Base-by-base conservation (phyloP, 2,113 vertebrate species). In the Pomatostomus ruficeps region DNA sequence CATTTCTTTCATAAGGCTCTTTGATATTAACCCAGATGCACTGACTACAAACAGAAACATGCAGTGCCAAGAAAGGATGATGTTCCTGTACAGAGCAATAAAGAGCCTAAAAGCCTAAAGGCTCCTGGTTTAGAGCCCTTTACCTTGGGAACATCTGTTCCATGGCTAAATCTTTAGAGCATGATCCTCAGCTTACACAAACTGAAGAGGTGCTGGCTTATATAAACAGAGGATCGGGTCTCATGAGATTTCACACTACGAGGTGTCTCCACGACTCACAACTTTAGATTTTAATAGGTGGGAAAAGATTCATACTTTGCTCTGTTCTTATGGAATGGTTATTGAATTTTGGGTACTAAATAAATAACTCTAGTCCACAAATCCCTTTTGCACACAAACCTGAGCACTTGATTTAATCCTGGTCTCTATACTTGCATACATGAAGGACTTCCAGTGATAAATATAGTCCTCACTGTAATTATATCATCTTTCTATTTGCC, bases 321-420 rank as follows among this genome's bases (percentile, higher is more conserved):
- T 86, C 18, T 80, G 6, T 77, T 80, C 35, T 80, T 95, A 65
- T 14, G 42, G 35, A 70, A 88, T 54, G 8, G 42, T 77, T 89
- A 73, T 91, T 91, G 79, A 89, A 88, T 91, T 86, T 88, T 52
- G 29, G 6, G 28, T 66, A 74, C 59, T 92, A 96, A 91, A 91
- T 73, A 91, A 91, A 91, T 70, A 92, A 86, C 45, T 9, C 36
- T 40, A 79, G n/a, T 49, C 45, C n/a, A 76, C 35, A 95, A 88
- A 86, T 91, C 68, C 67, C 76, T 80, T 92, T 66, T 93, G 67
- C 55, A 92, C 42, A 76, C 55, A 86, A 61, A 88, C 33, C 35
- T 54, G n/a, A 2, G 3, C 22, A 54, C 31, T 85, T 91, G 55
- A 82, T 83, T 95, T 95, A 86, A 91, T 88, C 54, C 59, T 89